Evolutionary conservation across 1,140 invertebrate genomes (phyloP).

Genomic region (Eufriesea mexicana): DNA sequence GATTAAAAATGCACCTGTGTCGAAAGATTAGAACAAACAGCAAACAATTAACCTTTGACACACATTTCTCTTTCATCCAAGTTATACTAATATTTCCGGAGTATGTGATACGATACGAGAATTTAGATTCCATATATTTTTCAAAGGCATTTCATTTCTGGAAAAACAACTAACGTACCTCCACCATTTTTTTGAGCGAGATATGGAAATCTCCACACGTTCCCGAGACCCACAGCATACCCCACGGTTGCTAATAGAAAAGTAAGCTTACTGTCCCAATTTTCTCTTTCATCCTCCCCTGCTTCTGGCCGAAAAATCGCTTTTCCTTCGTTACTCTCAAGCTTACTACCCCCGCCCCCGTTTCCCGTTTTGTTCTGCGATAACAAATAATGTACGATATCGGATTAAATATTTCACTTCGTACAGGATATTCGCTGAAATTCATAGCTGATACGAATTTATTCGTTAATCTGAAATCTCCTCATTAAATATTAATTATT

Average conservation of each 20-base stretch:
- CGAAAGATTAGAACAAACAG: slow-evolving; percentile 45
- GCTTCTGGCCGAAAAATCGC: slow-evolving; percentile 88
- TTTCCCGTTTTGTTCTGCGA: slow-evolving; percentile 72
- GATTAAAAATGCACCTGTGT: slow-evolving; percentile 92
- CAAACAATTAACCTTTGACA: slow-evolving; percentile 4
- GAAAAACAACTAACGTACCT: slow-evolving; percentile 79
- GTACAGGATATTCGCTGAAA: background rate
- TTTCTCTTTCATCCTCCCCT: slow-evolving; percentile 92
- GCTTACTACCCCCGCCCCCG: slow-evolving; percentile 81
- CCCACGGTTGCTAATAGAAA: slow-evolving; percentile 95
- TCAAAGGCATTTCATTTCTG: background rate
- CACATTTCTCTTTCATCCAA: background rate
- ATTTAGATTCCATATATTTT: too few relatives aligned
- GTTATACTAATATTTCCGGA: background rate
- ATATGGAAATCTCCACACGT: slow-evolving; percentile 96
- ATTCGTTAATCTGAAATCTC: too few relatives aligned
- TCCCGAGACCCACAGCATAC: slow-evolving; percentile 96
- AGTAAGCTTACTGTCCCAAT: slow-evolving; percentile 96
- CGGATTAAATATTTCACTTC: too few relatives aligned
- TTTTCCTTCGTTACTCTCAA: slow-evolving; percentile 84
- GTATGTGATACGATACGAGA: too few relatives aligned
- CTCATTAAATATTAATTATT: background rate
- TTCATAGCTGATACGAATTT: too few relatives aligned
- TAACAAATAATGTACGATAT: background rate
- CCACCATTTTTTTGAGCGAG: slow-evolving; percentile 96